Evolutionary conservation across 2,113 vertebrate genomes (phyloP).

Genomic region (Callocephalon fimbriatum): DNA sequence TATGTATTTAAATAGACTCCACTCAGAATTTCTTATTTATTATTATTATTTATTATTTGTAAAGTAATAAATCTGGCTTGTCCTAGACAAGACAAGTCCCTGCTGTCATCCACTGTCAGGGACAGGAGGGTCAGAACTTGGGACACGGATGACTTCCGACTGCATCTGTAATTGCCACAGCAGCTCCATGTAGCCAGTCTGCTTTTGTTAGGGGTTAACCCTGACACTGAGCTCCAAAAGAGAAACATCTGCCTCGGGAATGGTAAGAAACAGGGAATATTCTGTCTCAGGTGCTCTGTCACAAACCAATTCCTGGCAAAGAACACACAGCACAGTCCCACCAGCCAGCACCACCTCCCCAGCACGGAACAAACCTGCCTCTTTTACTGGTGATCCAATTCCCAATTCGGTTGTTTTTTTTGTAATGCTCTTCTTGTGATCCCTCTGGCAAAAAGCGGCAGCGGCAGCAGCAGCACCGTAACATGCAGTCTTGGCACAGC

Average conservation of each 20-base stretch:
- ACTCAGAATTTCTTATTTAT: not conserved
- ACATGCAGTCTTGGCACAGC: not conserved
- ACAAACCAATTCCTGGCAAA: not conserved
- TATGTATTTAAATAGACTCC: not conserved
- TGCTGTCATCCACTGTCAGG: not conserved
- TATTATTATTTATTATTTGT: not conserved
- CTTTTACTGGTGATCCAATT: not conserved
- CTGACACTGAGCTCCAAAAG: not conserved
- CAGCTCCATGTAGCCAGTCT: not conserved
- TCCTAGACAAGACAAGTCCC: not conserved
- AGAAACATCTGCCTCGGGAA: accelerated
- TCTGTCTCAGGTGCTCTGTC: not conserved
- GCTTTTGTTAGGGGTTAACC: not conserved
- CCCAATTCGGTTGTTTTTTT: not conserved
- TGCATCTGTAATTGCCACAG: not conserved
- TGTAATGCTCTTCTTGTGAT: not conserved
- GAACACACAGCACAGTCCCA: not conserved
- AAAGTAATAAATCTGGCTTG: not conserved
- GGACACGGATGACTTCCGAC: accelerated
- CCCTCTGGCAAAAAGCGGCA: not conserved
- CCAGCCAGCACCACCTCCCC: not conserved
- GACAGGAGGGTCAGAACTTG: not conserved
- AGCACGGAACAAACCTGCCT: not conserved
- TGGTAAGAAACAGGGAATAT: not conserved
- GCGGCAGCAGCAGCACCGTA: not conserved